Evolutionary conservation across 2,797 vertebrate species (phyloP).

Genomic region (Pteropus rufus): DNA sequence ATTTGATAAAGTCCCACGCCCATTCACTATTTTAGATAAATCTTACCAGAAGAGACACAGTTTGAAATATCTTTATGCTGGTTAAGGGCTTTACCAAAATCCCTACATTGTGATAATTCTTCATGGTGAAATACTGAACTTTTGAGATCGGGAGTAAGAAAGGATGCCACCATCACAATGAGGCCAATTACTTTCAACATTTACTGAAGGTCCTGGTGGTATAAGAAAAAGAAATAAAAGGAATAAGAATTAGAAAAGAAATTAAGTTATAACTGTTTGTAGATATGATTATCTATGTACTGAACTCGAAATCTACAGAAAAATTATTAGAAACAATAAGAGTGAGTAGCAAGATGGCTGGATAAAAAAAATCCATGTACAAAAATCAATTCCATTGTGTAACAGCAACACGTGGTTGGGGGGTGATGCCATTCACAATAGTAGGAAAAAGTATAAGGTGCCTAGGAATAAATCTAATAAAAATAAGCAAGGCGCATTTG

Average conservation of each 20-base stretch:
- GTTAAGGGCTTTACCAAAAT: background rate
- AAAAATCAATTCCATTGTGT: background rate
- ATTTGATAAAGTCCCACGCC: background rate
- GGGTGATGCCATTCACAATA: background rate
- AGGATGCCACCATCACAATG: background rate
- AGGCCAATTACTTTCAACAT: background rate
- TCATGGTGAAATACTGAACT: background rate
- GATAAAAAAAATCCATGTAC: background rate
- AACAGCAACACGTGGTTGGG: background rate
- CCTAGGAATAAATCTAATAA: background rate
- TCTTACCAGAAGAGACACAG: constrained; percentile 32
- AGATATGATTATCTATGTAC: background rate
- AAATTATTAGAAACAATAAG: constrained; percentile 1
- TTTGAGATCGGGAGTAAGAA: background rate
- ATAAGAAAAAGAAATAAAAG: background rate
- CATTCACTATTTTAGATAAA: background rate
- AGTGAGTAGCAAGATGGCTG: background rate
- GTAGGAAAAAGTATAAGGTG: background rate
- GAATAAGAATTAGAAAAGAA: background rate
- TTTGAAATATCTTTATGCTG: constrained; percentile 1
- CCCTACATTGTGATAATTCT: background rate
- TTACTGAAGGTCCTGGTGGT: background rate
- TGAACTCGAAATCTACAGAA: background rate
- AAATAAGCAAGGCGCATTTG: background rate
- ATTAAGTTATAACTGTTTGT: background rate